Conservation (phyloP, 2,797 vertebrate genomes). For the Etheostoma perlongum region DNA sequence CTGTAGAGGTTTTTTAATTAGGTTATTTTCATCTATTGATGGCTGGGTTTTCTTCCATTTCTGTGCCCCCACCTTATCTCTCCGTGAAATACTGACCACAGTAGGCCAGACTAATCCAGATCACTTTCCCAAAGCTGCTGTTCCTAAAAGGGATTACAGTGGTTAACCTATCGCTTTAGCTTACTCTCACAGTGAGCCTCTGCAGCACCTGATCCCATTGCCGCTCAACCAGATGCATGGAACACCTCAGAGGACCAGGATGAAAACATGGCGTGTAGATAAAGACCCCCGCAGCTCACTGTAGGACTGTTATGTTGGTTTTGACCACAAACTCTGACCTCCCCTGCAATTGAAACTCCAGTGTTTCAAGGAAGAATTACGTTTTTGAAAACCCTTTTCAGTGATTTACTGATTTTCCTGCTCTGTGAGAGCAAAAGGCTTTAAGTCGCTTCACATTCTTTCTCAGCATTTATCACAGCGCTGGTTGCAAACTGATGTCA, state of each 20-base stretch:
- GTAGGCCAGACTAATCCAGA: conserved; percentile 54
- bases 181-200: conserved; percentile 26
- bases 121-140: conserved; percentile 58
- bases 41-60: background rate
- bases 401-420: conserved; percentile 31
- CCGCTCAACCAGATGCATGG: conserved; percentile 8
- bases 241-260: conserved; percentile 8
- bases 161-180: conserved; percentile 52
- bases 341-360: conserved; percentile 17
- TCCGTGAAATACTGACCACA: conserved; percentile 11
- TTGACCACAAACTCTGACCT: conserved; percentile 53
- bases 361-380: conserved; percentile 8
- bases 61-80: conserved; percentile 12
- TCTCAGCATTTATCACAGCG: conserved; percentile 37
- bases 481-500: conserved; percentile 46
- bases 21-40: background rate
- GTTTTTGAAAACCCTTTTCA: conserved; percentile 20
- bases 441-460: conserved; percentile 29
- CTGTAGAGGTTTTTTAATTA: background rate
- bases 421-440: conserved; percentile 41
- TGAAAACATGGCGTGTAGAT: conserved; percentile 8
- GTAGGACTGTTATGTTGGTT: background rate
- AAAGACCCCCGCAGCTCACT: background rate
- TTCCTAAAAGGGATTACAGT: conserved; percentile 51
- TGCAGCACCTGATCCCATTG: conserved; percentile 6